Evolutionary conservation across 2,888 invertebrate species (phyloP), one percentile per base, ranked within the genome.

Genomic region (Hypomecis atomaria): DNA sequence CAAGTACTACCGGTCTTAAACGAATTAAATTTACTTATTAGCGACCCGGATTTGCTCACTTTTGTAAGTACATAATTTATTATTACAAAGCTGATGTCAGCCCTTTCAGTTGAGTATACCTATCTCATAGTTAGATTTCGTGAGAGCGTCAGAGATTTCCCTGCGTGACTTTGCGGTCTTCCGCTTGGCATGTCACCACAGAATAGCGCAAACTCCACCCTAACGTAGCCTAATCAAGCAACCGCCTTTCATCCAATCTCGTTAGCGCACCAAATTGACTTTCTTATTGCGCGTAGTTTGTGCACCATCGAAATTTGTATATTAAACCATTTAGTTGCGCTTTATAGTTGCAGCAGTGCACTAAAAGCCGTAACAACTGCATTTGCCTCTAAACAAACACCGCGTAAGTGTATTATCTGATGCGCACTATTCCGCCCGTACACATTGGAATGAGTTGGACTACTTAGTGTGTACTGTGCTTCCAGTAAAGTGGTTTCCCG

Each of bases 181-280:
- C 72, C 71, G 74, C 81, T 76, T 13, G 79, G 82, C 82, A 80
- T 83, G 87, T 82, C 84, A 83, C 83, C 81, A 76, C 80, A 78
- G 77, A 73, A 50, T 59, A 53, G 36, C 54, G 60, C 61, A 72
- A 72, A 67, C 79, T 79, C 75, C 67, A 71, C 80, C 77, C 82
- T 87, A 85, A 85, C 86, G 80, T 82, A 84, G 83, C 81, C 85
- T 87, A 88, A 89, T 89, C 86, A 87, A 84, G 82, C 78, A 77
- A 80, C 82, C 83, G 83, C 80, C 82, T 86, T 84, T 85, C 83
- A 83, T 82, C 82, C 84, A 86, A 88, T 86, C 89, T 88, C 81
- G 87, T 89, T 89, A 88, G 83, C 82, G 79, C 80, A 83, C 83
- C 81, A 86, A 89, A 90, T 87, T 86, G 83, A 83, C 83, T 87